Percentiles rank a stretch among this genome's conserved stretches.
phyloP scores from a whole-genome alignment of 2,113 vertebrate genomes.

The Syrmaticus mikado region DNA sequence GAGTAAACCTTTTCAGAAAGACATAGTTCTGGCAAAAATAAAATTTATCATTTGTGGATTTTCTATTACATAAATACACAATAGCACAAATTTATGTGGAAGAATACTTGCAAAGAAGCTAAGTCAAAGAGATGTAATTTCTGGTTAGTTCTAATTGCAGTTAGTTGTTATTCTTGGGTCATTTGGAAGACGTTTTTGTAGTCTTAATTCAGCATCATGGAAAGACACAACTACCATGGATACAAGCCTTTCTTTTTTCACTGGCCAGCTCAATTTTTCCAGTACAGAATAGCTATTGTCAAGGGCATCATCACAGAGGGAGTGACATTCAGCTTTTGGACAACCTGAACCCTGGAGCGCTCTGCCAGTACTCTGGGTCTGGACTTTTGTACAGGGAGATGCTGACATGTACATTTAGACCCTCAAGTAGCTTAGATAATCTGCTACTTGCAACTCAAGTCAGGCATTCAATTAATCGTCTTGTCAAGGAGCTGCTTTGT shows the following conservation, averaged over 20 bases:
- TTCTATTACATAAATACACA: background rate
- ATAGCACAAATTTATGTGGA: background rate
- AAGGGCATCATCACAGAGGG: background rate
- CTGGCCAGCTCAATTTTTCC: fast-evolving
- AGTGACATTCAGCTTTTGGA: background rate
- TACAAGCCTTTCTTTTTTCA: background rate
- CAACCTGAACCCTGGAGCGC: background rate
- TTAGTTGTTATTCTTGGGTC: background rate
- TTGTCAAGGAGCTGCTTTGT: background rate
- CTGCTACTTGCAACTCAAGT: background rate
- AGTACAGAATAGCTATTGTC: background rate
- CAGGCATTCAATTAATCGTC: background rate
- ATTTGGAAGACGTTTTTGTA: background rate
- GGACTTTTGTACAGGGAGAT: background rate
- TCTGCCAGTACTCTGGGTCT: background rate
- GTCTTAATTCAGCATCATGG: background rate
- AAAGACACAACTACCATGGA: fast-evolving
- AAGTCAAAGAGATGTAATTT: background rate
- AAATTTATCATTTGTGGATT: background rate
- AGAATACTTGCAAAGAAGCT: background rate
- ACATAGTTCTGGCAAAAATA: background rate
- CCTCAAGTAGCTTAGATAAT: background rate
- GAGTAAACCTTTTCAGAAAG: constrained; percentile 15
- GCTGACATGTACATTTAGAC: background rate
- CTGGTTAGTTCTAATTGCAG: background rate